Base-by-base conservation (phyloP, 2,888 invertebrate genomes). In the Steinernema carpocapsae region DNA sequence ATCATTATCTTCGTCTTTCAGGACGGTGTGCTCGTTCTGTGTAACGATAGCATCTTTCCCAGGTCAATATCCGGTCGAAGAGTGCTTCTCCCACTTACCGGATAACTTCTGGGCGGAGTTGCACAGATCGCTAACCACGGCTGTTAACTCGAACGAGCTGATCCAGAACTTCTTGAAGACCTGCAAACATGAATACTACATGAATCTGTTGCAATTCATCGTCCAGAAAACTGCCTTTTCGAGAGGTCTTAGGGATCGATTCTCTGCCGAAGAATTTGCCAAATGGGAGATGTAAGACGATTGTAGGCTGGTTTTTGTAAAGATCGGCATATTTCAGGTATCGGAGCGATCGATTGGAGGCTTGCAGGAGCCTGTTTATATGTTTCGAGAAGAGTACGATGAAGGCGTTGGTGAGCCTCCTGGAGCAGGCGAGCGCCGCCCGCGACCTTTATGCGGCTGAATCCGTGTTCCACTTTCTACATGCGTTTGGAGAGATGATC, bases 51-150 rank as follows among this genome's bases (percentile, higher is more conserved):
- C 78, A 14, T 73, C 76, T 14, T 46, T 77, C 12, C 43, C 59
- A 46, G 78, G 76, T 46, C 72, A 72, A 24, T 79, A 76, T 64
- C 79, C 79, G 29, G 72, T 72, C 37, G 74, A 77, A 45, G 79
- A 79, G 64, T 71, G 75, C 37, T 76, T 85, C 19, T 83, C 83
- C 17, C 84, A 85, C 43, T 70, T 82, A 19, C 81, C 84, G 1
- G 73, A 80, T 14, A 74, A 74, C 1, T 84, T 81, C 74, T 83
- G 81, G 76, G 77, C 78, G 12, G 64, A 76, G 0, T 10, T 37
- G 10, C 37, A 37, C 10, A 37, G 37, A 37, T 37, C 37, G 37
- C 74, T 85, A 7, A 71, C 83, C 17, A 64, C 32, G 32, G 64
- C 64, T 14, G 17, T 32, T 64, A 32, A 10, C 4, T 17, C 14